phyloP scores from a whole-genome alignment of 1,140 invertebrate genomes.

The Callitettix versicolor region DNA sequence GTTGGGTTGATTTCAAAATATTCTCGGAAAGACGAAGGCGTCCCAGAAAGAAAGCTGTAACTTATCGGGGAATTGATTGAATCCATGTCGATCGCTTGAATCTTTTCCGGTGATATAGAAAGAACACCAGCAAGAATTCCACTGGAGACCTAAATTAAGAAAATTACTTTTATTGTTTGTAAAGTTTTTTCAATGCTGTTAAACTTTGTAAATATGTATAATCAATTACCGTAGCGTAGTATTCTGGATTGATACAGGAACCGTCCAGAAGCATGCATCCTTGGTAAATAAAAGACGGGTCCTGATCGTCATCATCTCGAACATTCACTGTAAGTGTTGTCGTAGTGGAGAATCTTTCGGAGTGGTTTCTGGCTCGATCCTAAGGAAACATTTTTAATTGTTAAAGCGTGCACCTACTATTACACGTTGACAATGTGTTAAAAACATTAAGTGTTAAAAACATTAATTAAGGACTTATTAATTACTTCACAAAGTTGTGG shows the following conservation, averaged over 20 bases:
- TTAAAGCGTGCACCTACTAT: too few species aligned
- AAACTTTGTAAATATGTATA: neutral
- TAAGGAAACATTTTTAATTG: too few species aligned
- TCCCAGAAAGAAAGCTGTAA: conserved; percentile 72
- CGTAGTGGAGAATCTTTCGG: conserved; percentile 63
- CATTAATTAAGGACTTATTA: too few species aligned
- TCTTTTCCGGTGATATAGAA: conserved; percentile 73
- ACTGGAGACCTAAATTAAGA: conserved; percentile 52
- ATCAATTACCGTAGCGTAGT: conserved; percentile 47
- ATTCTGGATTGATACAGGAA: conserved; percentile 73
- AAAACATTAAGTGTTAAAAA: too few species aligned
- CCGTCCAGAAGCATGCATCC: conserved; percentile 67
- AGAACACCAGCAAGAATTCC: conserved; percentile 70
- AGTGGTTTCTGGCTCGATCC: conserved; percentile 69
- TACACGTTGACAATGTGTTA: too few species aligned
- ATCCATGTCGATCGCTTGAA: conserved; percentile 80
- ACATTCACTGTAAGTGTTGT: conserved; percentile 78
- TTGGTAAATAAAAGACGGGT: conserved; percentile 76
- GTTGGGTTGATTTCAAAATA: conserved; percentile 76
- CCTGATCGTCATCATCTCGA: conserved; percentile 79
- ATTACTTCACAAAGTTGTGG: too few species aligned
- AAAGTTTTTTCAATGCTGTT: neutral
- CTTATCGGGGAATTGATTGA: conserved; percentile 68
- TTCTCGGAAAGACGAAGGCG: conserved; percentile 57
- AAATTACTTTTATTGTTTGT: neutral